These are phyloP conservation scores for Branchipolynoe longqiensis DNA, from an alignment of 2,888 invertebrate species.

Conservation along the genomic window DNA sequence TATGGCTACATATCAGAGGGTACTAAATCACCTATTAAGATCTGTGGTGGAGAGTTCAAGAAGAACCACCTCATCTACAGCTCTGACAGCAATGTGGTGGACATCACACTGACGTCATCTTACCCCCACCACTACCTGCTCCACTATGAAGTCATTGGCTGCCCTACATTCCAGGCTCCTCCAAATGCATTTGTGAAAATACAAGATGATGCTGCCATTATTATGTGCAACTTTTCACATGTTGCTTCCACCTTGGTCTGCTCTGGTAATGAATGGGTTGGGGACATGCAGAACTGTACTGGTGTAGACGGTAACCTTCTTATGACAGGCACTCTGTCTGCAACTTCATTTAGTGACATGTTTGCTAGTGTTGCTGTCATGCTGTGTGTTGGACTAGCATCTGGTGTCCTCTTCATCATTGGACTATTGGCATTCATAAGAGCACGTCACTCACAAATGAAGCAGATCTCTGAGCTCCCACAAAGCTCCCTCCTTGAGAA, in stretches of 20 bases:
- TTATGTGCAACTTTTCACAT: conserved; percentile 11
- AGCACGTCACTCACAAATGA: no score
- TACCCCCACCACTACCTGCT: conserved; percentile 18
- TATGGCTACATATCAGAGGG: conserved; percentile 12
- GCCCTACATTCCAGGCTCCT: conserved; percentile 29
- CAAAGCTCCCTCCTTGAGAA: no score
- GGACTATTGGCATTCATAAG: no score
- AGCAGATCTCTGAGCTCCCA: not conserved
- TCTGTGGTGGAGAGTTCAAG: conserved; percentile 37
- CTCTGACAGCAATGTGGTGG: conserved; percentile 21
- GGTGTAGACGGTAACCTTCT: not conserved
- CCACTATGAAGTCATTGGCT: conserved; percentile 47
- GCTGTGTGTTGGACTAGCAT: not conserved
- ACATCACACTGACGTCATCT: conserved; percentile 14
- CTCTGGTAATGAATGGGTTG: conserved; percentile 46
- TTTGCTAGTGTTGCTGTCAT: conserved; percentile 60
- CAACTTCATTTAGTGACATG: not conserved
- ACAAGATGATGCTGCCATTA: conserved; percentile 1
- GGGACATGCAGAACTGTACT: conserved; percentile 41
- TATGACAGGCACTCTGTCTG: not conserved
- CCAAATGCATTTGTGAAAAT: conserved; percentile 13
- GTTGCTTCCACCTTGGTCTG: conserved; percentile 17
- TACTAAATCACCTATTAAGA: not conserved
- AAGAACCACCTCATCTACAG: conserved; percentile 40
- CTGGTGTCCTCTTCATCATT: no score